Conservation (phyloP, 1,140 invertebrate species). For the Idris sp. region DNA sequence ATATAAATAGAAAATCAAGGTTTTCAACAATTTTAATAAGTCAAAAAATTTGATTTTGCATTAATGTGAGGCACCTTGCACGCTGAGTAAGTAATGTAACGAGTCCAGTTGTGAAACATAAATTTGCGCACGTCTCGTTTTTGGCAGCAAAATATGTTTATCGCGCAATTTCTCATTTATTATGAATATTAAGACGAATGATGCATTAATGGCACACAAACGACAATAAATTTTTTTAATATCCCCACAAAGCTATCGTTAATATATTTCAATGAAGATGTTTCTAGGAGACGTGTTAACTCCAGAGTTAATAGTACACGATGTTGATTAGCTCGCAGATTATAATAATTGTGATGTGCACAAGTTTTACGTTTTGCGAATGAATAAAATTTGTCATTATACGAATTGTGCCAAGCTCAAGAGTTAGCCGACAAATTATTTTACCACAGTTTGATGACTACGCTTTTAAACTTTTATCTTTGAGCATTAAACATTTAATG, state of each 20-base stretch:
- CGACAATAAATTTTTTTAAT: constrained; percentile 11
- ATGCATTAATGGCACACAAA: constrained; percentile 19
- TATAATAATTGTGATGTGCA: no score
- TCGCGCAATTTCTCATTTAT: constrained; percentile 31
- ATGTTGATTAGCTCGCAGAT: no score
- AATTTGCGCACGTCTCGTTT: constrained; percentile 37
- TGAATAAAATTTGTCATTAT: no score
- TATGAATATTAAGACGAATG: constrained; percentile 22
- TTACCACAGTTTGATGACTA: no score
- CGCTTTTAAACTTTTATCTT: no score
- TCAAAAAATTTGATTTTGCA: constrained; percentile 21
- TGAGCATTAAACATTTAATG: no score
- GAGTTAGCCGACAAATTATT: no score
- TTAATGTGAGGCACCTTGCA: constrained; percentile 4
- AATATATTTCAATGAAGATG: constrained; percentile 15
- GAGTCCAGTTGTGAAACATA: constrained; percentile 37
- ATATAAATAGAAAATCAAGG: no score
- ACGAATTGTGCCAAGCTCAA: no score
- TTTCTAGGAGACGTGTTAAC: neutral
- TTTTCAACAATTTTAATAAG: no score
- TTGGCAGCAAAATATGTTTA: constrained; percentile 45
- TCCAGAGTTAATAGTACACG: no score
- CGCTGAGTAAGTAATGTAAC: constrained; percentile 18
- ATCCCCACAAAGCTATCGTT: neutral
- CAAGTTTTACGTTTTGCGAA: no score